Evolutionary conservation across 2,888 invertebrate species (phyloP).

Genomic region (Trichopoda pennipes): DNA sequence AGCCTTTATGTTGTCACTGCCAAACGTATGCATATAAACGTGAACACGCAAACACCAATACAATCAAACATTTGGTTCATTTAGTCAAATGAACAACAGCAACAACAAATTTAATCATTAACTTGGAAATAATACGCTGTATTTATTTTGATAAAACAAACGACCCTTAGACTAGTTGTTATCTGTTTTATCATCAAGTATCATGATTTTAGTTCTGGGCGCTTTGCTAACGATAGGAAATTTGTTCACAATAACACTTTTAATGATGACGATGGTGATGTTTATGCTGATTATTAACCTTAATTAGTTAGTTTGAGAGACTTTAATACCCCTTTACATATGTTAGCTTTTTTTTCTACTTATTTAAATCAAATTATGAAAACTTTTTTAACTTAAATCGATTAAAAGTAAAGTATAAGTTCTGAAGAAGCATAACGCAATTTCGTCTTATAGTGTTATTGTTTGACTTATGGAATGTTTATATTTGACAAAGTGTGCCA

Average conservation of each 20-base stretch:
- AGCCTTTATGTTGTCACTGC: background rate
- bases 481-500: too few species aligned
- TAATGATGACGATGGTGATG: background rate
- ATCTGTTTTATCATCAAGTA: conserved; percentile 46
- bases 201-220: conserved; percentile 1
- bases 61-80: conserved; percentile 33
- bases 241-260: conserved; percentile 20
- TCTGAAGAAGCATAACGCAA: too few species aligned
- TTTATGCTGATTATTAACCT: conserved; percentile 30
- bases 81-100: conserved; percentile 45
- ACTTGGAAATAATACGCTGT: conserved; percentile 48
- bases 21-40: background rate
- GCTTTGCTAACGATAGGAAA: conserved; percentile 22
- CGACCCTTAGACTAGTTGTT: conserved; percentile 53
- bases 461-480: too few species aligned
- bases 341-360: background rate
- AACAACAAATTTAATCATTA: conserved; percentile 49
- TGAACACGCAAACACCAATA: background rate
- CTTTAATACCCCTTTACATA: background rate
- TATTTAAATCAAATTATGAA: background rate
- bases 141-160: conserved; percentile 54
- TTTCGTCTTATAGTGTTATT: too few species aligned
- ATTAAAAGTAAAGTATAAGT: too few species aligned
- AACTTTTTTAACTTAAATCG: too few species aligned
- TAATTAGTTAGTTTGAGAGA: conserved; percentile 24